Base-by-base conservation (phyloP, 2,113 vertebrate genomes). In the Ardeotis arabs region DNA sequence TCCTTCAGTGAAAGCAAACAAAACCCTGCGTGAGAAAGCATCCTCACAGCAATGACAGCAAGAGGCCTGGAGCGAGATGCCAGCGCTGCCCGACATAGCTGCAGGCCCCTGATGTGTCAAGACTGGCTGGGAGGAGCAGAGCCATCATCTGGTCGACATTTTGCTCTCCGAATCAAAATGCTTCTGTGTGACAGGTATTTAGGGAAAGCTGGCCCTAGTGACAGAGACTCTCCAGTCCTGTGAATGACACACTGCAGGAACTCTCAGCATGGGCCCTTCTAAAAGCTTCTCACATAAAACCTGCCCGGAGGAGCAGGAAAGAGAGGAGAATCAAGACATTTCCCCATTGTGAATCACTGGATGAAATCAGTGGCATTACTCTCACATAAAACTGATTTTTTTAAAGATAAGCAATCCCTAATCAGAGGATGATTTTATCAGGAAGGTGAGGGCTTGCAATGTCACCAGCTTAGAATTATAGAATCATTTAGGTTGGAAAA, bases 61-160 rank as follows among this genome's bases (percentile, higher is more conserved):
- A 8, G 9, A 64, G 55, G 10, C 4, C 21, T 33, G 68, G 35
- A 47, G 62, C 0, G 0, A 52, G 64, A 56, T 4, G 16, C 39
- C 12, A 39, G 44, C 0, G 0, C 55, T 35, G 55, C 16, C 22
- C 4, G 10, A 5, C 0, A 0, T 3, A 66, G 75, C 23, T 7
- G 1, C n/a, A 10, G 53, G 31, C 22, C 23, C 29, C 39, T 16
- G 47, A 31, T 9, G 1, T 0, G 9, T 60, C 69, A 24, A 21
- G 31, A 28, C 12, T 5, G 33, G 10, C 33, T 6, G 1, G 37
- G 47, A 70, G 49, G 17, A 59, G 44, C 39, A 64, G 3, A 59
- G 41, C 27, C 8, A 63, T 37, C 78, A n/a, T 31, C 39, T 2
- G 0, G 4, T 7, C 0, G 0, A 39, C 28, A 10, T 33, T 45